These are phyloP conservation scores for Homarus americanus DNA, from an alignment of 1,140 invertebrate species.

Conservation along the genomic window DNA sequence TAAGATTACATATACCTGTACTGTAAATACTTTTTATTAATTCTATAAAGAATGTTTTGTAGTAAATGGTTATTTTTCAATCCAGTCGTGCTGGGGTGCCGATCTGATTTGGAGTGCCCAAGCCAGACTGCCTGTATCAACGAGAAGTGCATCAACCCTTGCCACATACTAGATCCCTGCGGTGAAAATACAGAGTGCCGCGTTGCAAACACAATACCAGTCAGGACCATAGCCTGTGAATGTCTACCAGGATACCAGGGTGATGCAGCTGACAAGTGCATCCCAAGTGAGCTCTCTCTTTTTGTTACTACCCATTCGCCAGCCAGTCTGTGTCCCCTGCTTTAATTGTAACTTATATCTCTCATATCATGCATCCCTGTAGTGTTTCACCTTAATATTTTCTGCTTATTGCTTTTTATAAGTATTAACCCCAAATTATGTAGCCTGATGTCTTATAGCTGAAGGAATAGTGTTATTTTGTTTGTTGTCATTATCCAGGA, in stretches of 20 bases:
- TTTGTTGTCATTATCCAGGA: too few species aligned
- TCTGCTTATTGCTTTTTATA: not conserved
- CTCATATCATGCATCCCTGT: not conserved
- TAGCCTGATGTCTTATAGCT: not conserved
- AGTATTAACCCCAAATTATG: not conserved
- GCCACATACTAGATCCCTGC: slow-evolving; percentile 75
- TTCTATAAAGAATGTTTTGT: not conserved
- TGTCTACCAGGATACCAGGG: slow-evolving; percentile 76
- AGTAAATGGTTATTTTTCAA: not conserved
- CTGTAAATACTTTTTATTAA: too few species aligned
- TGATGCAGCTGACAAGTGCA: slow-evolving; percentile 77
- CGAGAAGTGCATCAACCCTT: slow-evolving; percentile 75
- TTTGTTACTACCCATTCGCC: not conserved
- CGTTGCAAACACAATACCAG: slow-evolving; percentile 89
- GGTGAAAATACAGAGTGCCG: slow-evolving; percentile 85
- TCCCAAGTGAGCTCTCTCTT: slow-evolving; percentile 75
- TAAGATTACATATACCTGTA: too few species aligned
- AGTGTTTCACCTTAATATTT: too few species aligned
- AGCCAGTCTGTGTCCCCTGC: not conserved
- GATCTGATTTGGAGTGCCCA: slow-evolving; percentile 75
- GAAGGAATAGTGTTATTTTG: too few species aligned
- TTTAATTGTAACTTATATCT: not conserved
- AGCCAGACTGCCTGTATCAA: slow-evolving; percentile 75
- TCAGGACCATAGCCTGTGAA: slow-evolving; percentile 78
- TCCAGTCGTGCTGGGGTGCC: slow-evolving; percentile 76